Percentiles rank a stretch among this genome's conserved stretches.
Conservation (phyloP, 2,888 invertebrate genomes). For the Amphipyra tragopoginis region DNA sequence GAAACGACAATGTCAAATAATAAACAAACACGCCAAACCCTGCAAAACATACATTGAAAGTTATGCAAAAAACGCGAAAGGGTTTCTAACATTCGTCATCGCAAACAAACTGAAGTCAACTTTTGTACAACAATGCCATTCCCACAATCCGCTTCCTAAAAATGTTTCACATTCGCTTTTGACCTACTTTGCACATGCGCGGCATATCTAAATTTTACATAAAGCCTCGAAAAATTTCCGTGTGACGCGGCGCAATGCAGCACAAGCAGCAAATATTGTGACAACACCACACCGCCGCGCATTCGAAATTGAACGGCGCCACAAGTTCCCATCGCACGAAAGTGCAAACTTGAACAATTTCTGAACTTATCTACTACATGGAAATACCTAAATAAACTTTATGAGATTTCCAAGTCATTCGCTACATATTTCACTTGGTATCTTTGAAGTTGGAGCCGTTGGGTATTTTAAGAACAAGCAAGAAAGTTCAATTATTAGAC, state of each 20-base stretch:
- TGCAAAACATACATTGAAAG: constrained; percentile 21
- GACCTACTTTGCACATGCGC: constrained; percentile 62
- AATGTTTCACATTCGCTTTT: constrained; percentile 55
- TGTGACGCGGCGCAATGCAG: constrained; percentile 70
- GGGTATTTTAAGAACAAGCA: constrained; percentile 26
- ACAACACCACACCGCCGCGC: constrained; percentile 59
- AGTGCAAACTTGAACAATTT: constrained; percentile 59
- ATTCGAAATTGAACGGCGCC: constrained; percentile 56
- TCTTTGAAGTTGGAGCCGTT: constrained; percentile 33
- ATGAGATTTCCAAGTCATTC: constrained; percentile 52
- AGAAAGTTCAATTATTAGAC: constrained; percentile 11
- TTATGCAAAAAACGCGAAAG: constrained; percentile 45
- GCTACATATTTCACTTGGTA: constrained; percentile 47
- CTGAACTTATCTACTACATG: constrained; percentile 51
- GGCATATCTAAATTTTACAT: constrained; percentile 62
- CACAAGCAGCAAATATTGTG: constrained; percentile 67
- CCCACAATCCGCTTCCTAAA: constrained; percentile 56
- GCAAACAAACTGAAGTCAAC: constrained; percentile 57
- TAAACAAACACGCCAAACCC: constrained; percentile 27
- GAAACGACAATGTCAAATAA: constrained; percentile 29
- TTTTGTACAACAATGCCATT: constrained; percentile 54
- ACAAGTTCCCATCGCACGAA: constrained; percentile 41
- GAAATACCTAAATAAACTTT: constrained; percentile 58
- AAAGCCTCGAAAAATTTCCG: constrained; percentile 70
- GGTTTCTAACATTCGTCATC: constrained; percentile 51